A percentile compares a stretch with the other conserved stretches of the same genome.
Conservation (phyloP, 30 jellyfish, hydroid and myxozoan species). For the Chironex yamaguchii region DNA sequence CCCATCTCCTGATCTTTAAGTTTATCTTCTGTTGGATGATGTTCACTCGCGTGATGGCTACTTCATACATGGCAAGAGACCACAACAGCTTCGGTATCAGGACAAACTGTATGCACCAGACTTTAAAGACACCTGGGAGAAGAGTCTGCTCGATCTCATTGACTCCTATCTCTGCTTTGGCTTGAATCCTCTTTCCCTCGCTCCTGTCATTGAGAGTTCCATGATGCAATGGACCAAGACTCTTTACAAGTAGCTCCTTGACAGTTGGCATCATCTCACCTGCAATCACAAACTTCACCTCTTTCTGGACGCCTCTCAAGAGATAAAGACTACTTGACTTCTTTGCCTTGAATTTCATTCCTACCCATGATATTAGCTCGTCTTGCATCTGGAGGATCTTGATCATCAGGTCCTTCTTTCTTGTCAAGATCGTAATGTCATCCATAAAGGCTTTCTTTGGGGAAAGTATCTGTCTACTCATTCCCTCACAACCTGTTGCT, state of each 20-base stretch:
- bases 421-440: too few species aligned
- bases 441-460: too few species aligned
- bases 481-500: too few species aligned
- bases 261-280: background rate
- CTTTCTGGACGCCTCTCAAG: background rate
- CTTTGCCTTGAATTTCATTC: background rate
- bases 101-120: background rate
- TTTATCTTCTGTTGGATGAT: background rate
- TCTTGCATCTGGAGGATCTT: background rate
- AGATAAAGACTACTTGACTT: background rate
- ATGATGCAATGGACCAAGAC: background rate
- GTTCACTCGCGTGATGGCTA: background rate
- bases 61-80: background rate
- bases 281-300: background rate
- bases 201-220: background rate
- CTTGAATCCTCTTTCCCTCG: background rate
- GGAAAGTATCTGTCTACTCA: too few species aligned
- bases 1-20: background rate
- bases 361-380: background rate
- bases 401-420: background rate
- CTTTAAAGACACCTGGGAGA: background rate
- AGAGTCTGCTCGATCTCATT: background rate
- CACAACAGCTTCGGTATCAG: background rate
- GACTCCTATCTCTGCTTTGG: background rate
- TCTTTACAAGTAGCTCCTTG: background rate